phyloP scores from a whole-genome alignment of 2,888 invertebrate species.

The Cryptus armator region DNA sequence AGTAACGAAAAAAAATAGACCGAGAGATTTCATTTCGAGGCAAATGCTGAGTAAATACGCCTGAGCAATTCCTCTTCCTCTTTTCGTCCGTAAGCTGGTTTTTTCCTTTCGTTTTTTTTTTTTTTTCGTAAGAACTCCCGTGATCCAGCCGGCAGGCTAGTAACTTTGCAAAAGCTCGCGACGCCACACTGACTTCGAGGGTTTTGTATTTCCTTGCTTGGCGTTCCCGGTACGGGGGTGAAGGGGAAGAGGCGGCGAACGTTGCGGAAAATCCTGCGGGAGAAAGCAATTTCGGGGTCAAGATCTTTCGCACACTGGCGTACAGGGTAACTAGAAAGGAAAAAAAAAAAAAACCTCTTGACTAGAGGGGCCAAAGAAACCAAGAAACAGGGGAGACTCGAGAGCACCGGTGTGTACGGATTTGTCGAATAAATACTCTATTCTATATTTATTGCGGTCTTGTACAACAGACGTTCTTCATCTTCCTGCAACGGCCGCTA shows the following conservation, averaged over 20 bases:
- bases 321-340: conserved; percentile 15
- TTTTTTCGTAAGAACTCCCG: conserved; percentile 10
- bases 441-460: conserved; percentile 48
- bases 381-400: conserved; percentile 12
- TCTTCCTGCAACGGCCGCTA: conserved; percentile 16
- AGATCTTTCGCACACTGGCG: conserved; percentile 39
- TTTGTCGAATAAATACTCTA: conserved; percentile 55
- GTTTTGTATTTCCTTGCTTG: conserved; percentile 37
- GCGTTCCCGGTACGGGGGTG: background rate
- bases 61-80: conserved; percentile 32
- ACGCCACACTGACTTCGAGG: conserved; percentile 42
- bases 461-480: conserved; percentile 32
- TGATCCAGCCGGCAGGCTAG: conserved; percentile 15
- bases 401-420: conserved; percentile 18
- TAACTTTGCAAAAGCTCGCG: conserved; percentile 24
- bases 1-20: conserved; percentile 51
- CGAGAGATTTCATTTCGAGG: conserved; percentile 74
- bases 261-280: conserved; percentile 29
- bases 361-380: conserved; percentile 13
- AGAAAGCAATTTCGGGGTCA: conserved; percentile 64
- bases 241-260: background rate
- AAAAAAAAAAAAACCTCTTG: conserved; percentile 36
- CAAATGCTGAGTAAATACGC: conserved; percentile 74
- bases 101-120: conserved; percentile 35
- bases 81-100: conserved; percentile 46